phyloP scores from a whole-genome alignment of 2,113 vertebrate genomes.

The Colossoma macropomum region DNA sequence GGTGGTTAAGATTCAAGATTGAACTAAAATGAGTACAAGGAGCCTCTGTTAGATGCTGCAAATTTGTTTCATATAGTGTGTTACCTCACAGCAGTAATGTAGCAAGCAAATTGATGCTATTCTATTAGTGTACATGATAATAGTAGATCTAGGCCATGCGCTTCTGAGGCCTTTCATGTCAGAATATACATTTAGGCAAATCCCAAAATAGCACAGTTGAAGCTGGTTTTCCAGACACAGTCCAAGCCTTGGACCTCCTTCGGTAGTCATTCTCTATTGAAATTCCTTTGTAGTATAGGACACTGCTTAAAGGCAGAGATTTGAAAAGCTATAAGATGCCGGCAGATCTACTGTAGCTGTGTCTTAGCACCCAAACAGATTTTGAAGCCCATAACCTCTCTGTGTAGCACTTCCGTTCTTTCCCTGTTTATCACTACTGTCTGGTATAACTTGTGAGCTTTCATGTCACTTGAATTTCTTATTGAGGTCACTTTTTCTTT shows the following conservation, averaged over 20 bases:
- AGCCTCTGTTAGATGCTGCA: background rate
- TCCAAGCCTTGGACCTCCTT: background rate
- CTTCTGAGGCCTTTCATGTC: background rate
- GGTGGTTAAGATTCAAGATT: background rate
- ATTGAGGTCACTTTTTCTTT: background rate
- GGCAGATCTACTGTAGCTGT: background rate
- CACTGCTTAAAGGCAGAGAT: background rate
- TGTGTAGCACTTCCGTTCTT: background rate
- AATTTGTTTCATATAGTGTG: background rate
- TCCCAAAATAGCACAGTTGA: background rate
- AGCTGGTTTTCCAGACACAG: background rate
- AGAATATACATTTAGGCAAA: background rate
- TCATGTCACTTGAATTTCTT: background rate
- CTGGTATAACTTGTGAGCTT: slow-evolving; percentile 1
- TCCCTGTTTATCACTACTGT: background rate
- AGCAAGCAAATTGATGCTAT: background rate
- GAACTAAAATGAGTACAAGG: background rate
- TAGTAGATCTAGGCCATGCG: background rate
- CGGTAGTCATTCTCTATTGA: background rate
- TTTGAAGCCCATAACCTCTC: slow-evolving; percentile 15
- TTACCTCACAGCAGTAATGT: background rate
- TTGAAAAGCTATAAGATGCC: background rate
- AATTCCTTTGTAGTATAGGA: background rate
- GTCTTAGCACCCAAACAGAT: background rate
- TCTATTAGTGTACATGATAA: background rate